Evolutionary conservation across 2,888 invertebrate genomes (phyloP), one percentile per base, ranked within the genome.

Genomic region (Pachymerium ferrugineum): DNA sequence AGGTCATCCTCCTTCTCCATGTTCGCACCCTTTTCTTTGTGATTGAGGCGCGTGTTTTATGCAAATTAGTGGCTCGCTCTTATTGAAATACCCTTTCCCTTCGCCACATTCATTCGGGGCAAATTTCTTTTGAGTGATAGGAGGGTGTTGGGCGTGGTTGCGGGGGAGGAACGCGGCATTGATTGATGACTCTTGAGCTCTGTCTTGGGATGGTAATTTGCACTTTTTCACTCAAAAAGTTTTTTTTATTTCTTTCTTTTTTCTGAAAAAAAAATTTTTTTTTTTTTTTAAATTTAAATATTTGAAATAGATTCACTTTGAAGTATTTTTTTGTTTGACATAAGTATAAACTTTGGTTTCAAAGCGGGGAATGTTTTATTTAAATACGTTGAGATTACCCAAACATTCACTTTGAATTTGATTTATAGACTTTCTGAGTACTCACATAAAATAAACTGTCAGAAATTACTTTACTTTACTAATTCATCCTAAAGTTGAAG

Each of bases 1-100:
- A 54, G 54, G 54, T 54, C 54, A 54, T 54, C 54, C 54, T 54
- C 54, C 54, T 54, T 54, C 54, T 54, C 54, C 54, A 54, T 54
- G 54, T 54, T 54, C 54, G 54, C 54, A 54, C 54, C 54, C 54
- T 54, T 54, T 54, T 54, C 54, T 54, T 54, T 54, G 54, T 54
- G 54, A 54, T 54, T 54, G 54, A 54, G 54, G 54, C 54, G 54
- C 54, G 54, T 54, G 54, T 54, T 54, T 54, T 54, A 54, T 54
- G 54, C 54, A 54, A 54, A 54, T 54, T 54, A 25, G 2, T 22
- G 54, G 6, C 25, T 28, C 22, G 54, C 25, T 54, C 54, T 54
- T 54, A 54, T 54, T 54, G 54, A 54, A 54, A 54, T 22, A 54
- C 1, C 25, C 3, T 54, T 54, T 54, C 25, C 54, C 25, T 19